phyloP scores from a whole-genome alignment of 2,888 invertebrate species.

The Abrostola tripartita region DNA sequence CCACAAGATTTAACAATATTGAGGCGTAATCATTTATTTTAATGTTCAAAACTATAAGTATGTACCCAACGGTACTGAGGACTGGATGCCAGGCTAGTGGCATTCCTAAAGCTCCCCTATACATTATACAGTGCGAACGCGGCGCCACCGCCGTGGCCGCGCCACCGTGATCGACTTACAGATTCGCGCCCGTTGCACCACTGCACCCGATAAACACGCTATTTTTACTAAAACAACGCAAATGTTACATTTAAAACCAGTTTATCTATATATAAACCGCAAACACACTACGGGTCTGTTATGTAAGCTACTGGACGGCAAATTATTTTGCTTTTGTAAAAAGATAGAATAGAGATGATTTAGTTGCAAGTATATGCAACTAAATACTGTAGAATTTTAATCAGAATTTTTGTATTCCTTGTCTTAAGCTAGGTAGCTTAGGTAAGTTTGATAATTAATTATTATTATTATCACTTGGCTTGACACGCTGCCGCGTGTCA shows the following conservation, averaged over 20 bases:
- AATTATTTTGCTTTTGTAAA: neutral
- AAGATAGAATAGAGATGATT: neutral
- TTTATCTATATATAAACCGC: conserved; percentile 26
- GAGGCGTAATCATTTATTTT: conserved; percentile 44
- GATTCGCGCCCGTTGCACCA: conserved; percentile 40
- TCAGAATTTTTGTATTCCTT: too few species aligned
- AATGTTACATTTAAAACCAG: conserved; percentile 28
- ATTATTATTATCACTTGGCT: too few species aligned
- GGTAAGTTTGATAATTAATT: too few species aligned
- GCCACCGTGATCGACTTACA: conserved; percentile 51
- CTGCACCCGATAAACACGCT: conserved; percentile 24
- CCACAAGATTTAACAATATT: conserved; percentile 13
- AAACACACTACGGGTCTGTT: conserved; percentile 8
- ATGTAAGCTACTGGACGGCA: conserved; percentile 14
- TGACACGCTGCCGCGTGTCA: too few species aligned
- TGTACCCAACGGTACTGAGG: conserved; percentile 51
- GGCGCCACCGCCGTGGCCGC: conserved; percentile 36
- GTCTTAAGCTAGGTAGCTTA: too few species aligned
- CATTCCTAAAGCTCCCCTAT: conserved; percentile 45
- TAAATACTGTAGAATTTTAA: too few species aligned
- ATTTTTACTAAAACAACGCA: conserved; percentile 41
- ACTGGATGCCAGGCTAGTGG: conserved; percentile 46
- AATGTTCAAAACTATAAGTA: conserved; percentile 44
- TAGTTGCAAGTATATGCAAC: too few species aligned
- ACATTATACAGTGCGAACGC: conserved; percentile 22